Percentiles rank a stretch among this genome's conserved stretches.
phyloP scores from a whole-genome alignment of 2,888 invertebrate genomes.

The Calephelis perditalis region DNA sequence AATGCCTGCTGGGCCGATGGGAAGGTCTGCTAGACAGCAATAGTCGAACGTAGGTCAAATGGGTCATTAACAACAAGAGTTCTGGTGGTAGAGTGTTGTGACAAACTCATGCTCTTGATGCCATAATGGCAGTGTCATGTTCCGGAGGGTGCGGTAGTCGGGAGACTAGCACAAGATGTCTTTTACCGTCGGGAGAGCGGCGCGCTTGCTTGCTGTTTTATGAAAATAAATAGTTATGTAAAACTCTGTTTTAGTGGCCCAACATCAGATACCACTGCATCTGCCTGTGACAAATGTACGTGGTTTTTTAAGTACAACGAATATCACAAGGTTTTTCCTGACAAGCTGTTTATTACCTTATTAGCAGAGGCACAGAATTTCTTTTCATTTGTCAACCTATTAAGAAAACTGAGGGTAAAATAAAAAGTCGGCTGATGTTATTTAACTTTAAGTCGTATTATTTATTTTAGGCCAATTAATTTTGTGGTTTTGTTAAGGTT shows the following conservation, averaged over 20 bases:
- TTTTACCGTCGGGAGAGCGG: too few species aligned
- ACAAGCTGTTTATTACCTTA: slow-evolving; percentile 28
- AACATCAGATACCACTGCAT: slow-evolving; percentile 62
- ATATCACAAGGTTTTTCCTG: slow-evolving; percentile 44
- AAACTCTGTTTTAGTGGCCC: slow-evolving; percentile 38
- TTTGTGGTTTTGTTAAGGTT: slow-evolving; percentile 22
- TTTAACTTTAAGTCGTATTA: slow-evolving; percentile 29
- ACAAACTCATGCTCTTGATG: too few species aligned
- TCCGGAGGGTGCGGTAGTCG: too few species aligned
- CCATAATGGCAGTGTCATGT: too few species aligned
- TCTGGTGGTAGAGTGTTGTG: too few species aligned
- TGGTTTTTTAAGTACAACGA: slow-evolving; percentile 70
- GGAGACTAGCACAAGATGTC: too few species aligned
- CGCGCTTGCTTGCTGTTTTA: too few species aligned
- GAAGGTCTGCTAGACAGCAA: too few species aligned
- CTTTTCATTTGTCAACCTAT: slow-evolving; percentile 15
- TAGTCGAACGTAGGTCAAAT: too few species aligned
- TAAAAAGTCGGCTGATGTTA: slow-evolving; percentile 27
- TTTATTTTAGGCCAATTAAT: slow-evolving; percentile 23
- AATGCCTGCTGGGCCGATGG: too few species aligned
- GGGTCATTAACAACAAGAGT: too few species aligned
- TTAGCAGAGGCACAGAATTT: slow-evolving; percentile 17
- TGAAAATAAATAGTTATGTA: neutral
- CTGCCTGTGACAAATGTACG: slow-evolving; percentile 74
- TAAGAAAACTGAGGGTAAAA: slow-evolving; percentile 28